Base-by-base conservation (phyloP, 2,113 vertebrate genomes). In the Archocentrus centrarchus region DNA sequence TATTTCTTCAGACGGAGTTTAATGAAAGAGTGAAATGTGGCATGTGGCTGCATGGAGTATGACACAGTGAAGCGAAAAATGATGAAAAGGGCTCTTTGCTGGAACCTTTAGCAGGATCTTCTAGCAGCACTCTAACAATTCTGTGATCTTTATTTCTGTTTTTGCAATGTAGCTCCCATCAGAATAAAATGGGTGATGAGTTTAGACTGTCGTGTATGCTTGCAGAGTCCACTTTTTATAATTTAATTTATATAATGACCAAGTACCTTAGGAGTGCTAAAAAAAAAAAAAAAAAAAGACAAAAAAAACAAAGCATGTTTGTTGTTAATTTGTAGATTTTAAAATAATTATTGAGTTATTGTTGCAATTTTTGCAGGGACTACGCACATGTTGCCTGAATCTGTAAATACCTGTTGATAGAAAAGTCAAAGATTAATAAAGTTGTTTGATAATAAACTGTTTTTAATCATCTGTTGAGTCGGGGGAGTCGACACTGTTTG, bases 381-480 rank as follows among this genome's bases (percentile, higher is more conserved):
- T 80, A 44, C 24, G 81, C 80, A 81, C 79, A 79, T 88, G 83
- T 90, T 84, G 66, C 87, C 81, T 85, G 84, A 89, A 77, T 88
- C 8, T 95, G 94, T 95, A 95, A 87, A 95, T 92, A 95, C 50
- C 55, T 94, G 93, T 95, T 84, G 63, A 95, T 95, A 95, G 87
- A 87, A 83, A 86, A 89, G 41, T 85, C 59, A 87, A 88, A 91
- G 82, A 86, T 82, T 61, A 94, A 92, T 94, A 92, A 89, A 93
- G 86, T 59, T 79, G 87, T 95, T 93, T 93, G 87, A 93, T 93
- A 80, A 85, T 73, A 80, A 81, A 20, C 4, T 2, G 15, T 59
- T 82, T 80, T 78, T 15, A 55, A 7, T 86, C 8, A 27, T 64
- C 35, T 53, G 15, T 85, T 60, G 8, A 35, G 15, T 86, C 32